Evolutionary conservation across 64 coral and sea anemone species (phyloP), one percentile per base, ranked within the genome.

Genomic region (Actinia equina): DNA sequence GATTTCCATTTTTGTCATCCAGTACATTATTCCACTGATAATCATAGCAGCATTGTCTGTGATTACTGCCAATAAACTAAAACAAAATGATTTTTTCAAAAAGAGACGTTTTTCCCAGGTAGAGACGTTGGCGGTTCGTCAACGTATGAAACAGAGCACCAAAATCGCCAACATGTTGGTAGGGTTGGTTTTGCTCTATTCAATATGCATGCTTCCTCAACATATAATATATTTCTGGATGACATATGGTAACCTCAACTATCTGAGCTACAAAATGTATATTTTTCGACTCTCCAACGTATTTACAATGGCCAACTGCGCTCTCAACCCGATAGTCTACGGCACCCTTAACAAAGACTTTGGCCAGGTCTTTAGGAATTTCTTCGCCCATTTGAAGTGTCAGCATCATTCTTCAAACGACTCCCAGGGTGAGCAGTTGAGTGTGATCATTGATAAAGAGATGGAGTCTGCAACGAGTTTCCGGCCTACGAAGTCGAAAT

Each of bases 191-290:
- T 19, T 95, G 5, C 60, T 95, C 20, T 95, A 95, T 49, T 82
- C 87, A 0, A 53, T 95, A 15, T 95, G 90, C 63, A 92, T 95
- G 94, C 90, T 95, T 17, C 94, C 94, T 1, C 94, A 95, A 69
- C 94, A 95, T 52, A 74, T 95, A 0, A 80, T 95, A 37, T 95
- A 87, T n/a, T 92, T 95, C 81, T 95, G 94, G 94, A 67, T 86
- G 83, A 92, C 58, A 0, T 95, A 92, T 54, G 94, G 94, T 13
- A 77, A 92, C 16, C 84, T 95, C 4, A 91, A 94, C 69, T 43
- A 86, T 26, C 84, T 87, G 17, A 89, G 64, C 46, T 95, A 91
- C 80, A 94, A 94, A 59, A 94, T 94, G 93, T 94, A 94, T 84
- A 91, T 94, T 27, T 94, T 94, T 84, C 46, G 93, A 44, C 84